A percentile compares a stretch with the other conserved stretches of the same genome.
Conservation (phyloP, 2,113 vertebrate genomes). For the Hemiscyllium ocellatum region DNA sequence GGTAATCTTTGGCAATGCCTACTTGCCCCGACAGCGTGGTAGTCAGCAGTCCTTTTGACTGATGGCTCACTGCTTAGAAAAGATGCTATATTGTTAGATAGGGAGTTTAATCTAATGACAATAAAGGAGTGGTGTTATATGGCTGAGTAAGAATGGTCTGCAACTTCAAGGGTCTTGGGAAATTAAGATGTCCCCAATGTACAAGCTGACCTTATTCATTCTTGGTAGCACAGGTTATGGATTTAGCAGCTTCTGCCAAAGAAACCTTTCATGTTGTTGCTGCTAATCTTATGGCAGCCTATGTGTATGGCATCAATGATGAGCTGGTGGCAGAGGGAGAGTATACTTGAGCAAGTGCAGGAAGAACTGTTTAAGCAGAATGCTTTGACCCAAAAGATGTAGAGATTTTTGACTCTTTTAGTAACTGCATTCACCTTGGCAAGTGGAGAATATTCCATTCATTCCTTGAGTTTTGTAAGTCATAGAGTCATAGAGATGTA, state of each 20-base stretch:
- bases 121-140: not conserved
- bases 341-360: not conserved
- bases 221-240: not conserved
- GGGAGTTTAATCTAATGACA: not conserved
- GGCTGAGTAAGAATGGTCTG: not conserved
- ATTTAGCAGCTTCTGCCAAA: not conserved
- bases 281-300: not conserved
- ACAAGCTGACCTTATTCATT: not conserved
- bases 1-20: not conserved
- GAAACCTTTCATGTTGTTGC: not conserved
- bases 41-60: not conserved
- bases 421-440: not conserved
- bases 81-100: not conserved
- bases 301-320: not conserved
- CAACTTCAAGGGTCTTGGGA: not conserved
- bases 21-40: not conserved
- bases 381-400: not conserved
- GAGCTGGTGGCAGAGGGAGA: not conserved
- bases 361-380: not conserved
- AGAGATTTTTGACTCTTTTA: not conserved
- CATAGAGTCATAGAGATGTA: too few relatives aligned
- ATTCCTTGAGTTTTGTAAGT: not conserved
- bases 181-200: not conserved
- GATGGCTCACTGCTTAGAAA: too few relatives aligned
- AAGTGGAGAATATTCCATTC: not conserved